Evolutionary conservation across 2,797 vertebrate species (phyloP).

Genomic region (Poecilia picta): DNA sequence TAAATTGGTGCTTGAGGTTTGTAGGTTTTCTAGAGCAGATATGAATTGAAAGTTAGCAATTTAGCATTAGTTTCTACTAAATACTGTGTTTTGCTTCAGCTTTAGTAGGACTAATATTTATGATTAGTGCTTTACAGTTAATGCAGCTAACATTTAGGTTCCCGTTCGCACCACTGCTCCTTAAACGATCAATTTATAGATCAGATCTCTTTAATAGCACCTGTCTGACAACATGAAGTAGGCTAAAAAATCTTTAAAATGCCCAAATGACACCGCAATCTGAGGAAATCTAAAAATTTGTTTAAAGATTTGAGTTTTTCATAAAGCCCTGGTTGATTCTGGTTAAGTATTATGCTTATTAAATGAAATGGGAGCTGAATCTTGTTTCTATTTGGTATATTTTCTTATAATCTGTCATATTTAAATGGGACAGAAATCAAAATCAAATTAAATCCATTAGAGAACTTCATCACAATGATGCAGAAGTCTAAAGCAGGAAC

Average conservation of each 20-base stretch:
- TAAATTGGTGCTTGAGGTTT: too few relatives aligned
- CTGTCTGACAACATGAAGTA: background rate
- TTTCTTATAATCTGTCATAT: background rate
- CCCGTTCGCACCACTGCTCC: too few relatives aligned
- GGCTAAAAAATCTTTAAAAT: background rate
- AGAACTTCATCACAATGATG: background rate
- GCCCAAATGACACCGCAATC: background rate
- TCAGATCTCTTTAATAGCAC: background rate
- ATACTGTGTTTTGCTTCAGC: too few relatives aligned
- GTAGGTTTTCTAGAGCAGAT: too few relatives aligned
- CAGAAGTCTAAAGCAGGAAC: background rate
- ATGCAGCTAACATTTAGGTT: too few relatives aligned
- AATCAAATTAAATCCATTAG: background rate
- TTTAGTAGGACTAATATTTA: too few relatives aligned
- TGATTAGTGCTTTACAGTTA: too few relatives aligned
- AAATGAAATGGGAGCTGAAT: background rate
- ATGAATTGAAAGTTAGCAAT: too few relatives aligned
- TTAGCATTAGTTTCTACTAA: too few relatives aligned
- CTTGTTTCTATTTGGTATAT: background rate
- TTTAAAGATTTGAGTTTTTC: background rate
- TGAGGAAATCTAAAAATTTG: too few relatives aligned
- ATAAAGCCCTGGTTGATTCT: background rate
- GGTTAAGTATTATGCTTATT: background rate
- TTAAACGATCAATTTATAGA: background rate
- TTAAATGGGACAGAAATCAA: background rate